Evolutionary conservation across 2,888 invertebrate genomes (phyloP).

Genomic region (Bombylius major): DNA sequence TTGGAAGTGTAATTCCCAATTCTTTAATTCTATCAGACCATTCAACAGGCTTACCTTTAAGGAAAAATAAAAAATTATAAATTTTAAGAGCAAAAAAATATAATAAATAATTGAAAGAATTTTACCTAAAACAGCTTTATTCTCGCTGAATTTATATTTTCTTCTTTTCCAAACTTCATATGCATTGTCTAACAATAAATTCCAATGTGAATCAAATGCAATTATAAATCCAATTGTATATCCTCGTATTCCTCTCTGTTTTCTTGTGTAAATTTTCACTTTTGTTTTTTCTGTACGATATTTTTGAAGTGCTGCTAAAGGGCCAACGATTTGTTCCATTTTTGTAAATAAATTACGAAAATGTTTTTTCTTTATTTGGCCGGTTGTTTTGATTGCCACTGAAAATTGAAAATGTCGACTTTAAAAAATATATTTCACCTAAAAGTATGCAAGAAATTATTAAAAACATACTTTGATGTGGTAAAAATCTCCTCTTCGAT

Average conservation of each 20-base stretch:
- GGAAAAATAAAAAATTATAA: not conserved
- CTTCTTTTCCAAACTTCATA: slow-evolving; percentile 66
- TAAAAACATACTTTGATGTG: slow-evolving; percentile 36
- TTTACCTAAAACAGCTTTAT: slow-evolving; percentile 16
- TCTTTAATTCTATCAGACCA: slow-evolving; percentile 36
- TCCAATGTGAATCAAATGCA: slow-evolving; percentile 92
- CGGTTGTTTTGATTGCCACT: slow-evolving; percentile 26
- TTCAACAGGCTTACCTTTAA: slow-evolving; percentile 35
- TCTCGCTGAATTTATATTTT: slow-evolving; percentile 28
- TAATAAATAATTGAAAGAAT: slow-evolving; percentile 15
- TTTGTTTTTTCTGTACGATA: slow-evolving; percentile 28
- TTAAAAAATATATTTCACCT: not conserved
- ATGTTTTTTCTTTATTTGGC: slow-evolving; percentile 15
- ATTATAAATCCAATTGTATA: slow-evolving; percentile 63
- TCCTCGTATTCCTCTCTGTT: slow-evolving; percentile 59
- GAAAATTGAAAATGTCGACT: slow-evolving; percentile 13
- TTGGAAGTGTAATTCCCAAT: slow-evolving; percentile 41
- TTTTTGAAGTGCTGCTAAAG: slow-evolving; percentile 46
- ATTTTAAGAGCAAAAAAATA: not conserved
- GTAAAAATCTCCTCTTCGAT: slow-evolving; percentile 33
- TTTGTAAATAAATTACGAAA: slow-evolving; percentile 40
- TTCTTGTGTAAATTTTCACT: slow-evolving; percentile 48
- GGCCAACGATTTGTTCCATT: slow-evolving; percentile 45
- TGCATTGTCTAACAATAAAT: slow-evolving; percentile 72
- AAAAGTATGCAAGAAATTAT: not conserved